Evolutionary conservation across 2,797 vertebrate species (phyloP).

Genomic region (Danio aesculapii): DNA sequence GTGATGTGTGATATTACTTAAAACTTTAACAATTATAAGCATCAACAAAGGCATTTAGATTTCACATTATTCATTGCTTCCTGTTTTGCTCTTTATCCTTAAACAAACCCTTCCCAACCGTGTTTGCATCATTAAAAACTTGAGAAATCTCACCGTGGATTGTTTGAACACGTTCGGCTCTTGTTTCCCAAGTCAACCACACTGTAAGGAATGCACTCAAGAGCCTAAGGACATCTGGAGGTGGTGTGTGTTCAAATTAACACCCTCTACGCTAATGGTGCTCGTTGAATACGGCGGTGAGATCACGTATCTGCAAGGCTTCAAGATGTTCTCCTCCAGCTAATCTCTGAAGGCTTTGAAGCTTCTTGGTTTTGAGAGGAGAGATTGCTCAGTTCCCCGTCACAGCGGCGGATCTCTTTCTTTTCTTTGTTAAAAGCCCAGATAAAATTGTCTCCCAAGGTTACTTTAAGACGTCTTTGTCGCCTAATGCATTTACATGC

Average conservation of each 20-base stretch:
- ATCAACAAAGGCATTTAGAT: no score
- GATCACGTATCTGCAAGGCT: neutral
- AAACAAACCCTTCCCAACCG: neutral
- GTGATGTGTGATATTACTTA: no score
- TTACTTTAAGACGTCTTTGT: conserved; percentile 6
- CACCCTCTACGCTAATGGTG: neutral
- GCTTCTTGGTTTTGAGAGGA: conserved; percentile 6
- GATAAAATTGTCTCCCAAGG: conserved; percentile 12
- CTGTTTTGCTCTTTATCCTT: neutral
- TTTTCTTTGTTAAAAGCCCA: conserved; percentile 7
- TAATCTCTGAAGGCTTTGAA: conserved; percentile 9
- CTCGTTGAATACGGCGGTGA: conserved; percentile 2
- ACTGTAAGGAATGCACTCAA: conserved; percentile 14
- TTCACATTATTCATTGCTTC: neutral
- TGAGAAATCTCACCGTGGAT: neutral
- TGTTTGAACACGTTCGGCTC: conserved; percentile 3
- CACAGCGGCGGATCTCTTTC: conserved; percentile 1
- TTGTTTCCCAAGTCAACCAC: conserved; percentile 15
- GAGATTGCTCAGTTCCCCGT: neutral
- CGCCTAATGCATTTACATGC: conserved; percentile 1
- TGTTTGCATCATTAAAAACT: conserved; percentile 11
- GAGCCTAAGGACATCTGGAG: conserved; percentile 24
- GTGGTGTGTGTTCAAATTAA: conserved; percentile 19
- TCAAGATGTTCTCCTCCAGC: neutral
- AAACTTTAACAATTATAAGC: no score